Evolutionary conservation across 2,888 invertebrate genomes (phyloP), one percentile per base, ranked within the genome.

Genomic region (Panorpa germanica): DNA sequence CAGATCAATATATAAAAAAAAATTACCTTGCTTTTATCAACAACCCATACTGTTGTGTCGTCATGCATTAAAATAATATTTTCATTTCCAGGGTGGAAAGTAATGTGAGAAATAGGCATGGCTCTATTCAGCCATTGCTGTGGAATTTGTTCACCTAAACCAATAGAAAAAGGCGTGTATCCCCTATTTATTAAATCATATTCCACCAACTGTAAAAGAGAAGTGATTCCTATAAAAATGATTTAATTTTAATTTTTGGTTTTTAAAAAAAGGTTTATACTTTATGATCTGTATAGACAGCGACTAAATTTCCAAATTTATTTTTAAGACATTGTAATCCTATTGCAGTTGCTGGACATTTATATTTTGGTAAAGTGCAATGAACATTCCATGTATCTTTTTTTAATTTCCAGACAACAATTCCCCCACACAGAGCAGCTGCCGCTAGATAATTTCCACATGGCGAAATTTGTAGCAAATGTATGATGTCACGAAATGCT

Each of bases 231-330:
- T 14, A 21, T 16, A 16, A 31, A 19, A 20, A 15, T 16, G 15
- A 18, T 29, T 22, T 15, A 10, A 32, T 10, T 8, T 32, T 19
- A 10, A 32, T 29, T 33, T 25, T 30, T 14, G 13, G 16, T 25
- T 18, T 23, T 25, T 27, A 23, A 29, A 20, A 17, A 38, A 20
- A 28, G 4, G 6, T 19, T 20, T 4, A 19, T 50, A 80, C 81
- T 65, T 71, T 76, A 42, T 77, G 75, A 57, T 90, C 77, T 1
- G 80, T 63, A 53, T 85, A 86, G 3, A 67, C 68, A 7, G 78
- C 59, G 18, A 82, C 62, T 5, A 88, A 49, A 24, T 61, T 61
- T 4, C 65, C 59, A 3, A 53, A 53, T 6, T 48, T 49, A 11
- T 63, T 59, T n/a, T n/a, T n/a, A n/a, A n/a, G n/a, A n/a, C n/a